Evolutionary conservation across 2,113 vertebrate genomes (phyloP), one percentile per base, ranked within the genome.

Genomic region (Anarrhichthys ocellatus): DNA sequence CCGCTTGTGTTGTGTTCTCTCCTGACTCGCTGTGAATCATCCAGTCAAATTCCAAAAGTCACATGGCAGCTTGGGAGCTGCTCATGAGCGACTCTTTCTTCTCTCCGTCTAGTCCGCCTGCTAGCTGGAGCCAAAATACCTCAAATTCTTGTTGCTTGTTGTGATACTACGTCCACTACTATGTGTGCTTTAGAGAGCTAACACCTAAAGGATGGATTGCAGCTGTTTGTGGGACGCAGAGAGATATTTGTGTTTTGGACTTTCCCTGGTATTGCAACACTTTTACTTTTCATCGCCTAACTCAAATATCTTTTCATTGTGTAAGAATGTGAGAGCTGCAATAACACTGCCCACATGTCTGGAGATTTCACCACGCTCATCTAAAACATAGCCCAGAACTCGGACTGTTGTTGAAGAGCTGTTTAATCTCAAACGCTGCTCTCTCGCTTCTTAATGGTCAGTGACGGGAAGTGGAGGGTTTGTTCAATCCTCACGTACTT

Each of bases 21-120:
- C 50, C 70, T 29, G 46, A 78, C 88, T 87, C 64, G 32, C 89
- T 83, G 85, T 92, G 86, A 92, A 88, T 93, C 89, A 91, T 83
- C 29, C 34, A 52, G 38, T 29, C 27, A 56, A 59, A 58, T 81
- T 70, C 76, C 71, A 72, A 63, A 79, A 88, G 84, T 89, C 87
- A 91, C 82, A 80, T 91, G 87, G 87, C 87, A 83, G 72, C 74
- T 2, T 77, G 65, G 82, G 88, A 85, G 81, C 13, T 48, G 67
- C 29, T 91, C 86, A 71, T 76, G 84, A 73, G 86, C 61, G 42
- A 82, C 59, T 64, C 80, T 74, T 59, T 89, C 82, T 88, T 66
- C 68, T 88, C 87, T 90, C 88, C 85, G 46, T 88, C 46, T 59
- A 67, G 58, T 62, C 65, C 67, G 73, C 40, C 58, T 68, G 65